Conservation (phyloP, 1,140 invertebrate species). For the Listronotus oregonensis region DNA sequence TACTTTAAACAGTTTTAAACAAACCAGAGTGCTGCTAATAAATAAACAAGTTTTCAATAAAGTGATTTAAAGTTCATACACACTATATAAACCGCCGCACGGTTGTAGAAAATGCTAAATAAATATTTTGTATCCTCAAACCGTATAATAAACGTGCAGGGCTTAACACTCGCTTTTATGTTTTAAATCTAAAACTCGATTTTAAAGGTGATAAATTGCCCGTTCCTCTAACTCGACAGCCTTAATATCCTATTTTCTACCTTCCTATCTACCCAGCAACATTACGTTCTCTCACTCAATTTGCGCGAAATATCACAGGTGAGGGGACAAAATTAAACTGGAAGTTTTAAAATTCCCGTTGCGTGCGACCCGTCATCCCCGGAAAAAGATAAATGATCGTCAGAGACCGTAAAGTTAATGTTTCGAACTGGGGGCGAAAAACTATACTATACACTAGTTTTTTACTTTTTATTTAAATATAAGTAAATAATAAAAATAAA, state of each 20-base stretch:
- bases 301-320: constrained; percentile 37
- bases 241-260: constrained; percentile 36
- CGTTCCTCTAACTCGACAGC: constrained; percentile 32
- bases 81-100: no score
- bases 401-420: constrained; percentile 16
- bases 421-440: neutral
- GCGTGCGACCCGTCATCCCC: constrained; percentile 31
- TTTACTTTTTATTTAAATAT: no score
- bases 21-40: no score
- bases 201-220: constrained; percentile 34
- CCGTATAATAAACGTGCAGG: neutral
- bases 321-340: constrained; percentile 36
- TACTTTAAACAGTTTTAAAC: no score
- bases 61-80: no score
- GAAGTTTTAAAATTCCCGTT: constrained; percentile 38
- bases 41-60: no score
- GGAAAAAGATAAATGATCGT: constrained; percentile 34
- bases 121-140: neutral
- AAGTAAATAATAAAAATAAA: no score
- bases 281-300: constrained; percentile 31
- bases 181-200: constrained; percentile 21
- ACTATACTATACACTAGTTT: no score
- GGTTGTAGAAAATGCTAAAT: neutral
- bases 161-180: neutral
- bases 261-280: constrained; percentile 29